Evolutionary conservation across 2,888 invertebrate genomes (phyloP), one percentile per base, ranked within the genome.

Genomic region (Pocota personata): DNA sequence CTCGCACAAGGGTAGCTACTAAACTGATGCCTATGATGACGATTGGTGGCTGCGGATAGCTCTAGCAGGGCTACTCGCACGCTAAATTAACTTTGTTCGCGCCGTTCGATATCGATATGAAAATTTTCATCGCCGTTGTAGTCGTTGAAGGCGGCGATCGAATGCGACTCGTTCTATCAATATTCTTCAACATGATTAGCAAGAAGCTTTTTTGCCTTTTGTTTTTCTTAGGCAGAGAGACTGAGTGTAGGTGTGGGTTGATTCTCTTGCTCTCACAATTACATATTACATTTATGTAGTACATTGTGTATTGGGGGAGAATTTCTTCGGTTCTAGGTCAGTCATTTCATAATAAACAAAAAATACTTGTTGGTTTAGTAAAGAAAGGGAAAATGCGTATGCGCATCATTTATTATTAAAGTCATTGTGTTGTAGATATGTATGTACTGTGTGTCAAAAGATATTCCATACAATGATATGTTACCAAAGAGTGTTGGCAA

Each of bases 1-100:
- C 62, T 66, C 58, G 58, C 64, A 86, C 80, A 80, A 86, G 84
- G 80, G 84, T 86, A 60, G 80, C 50, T 67, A 37, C 37, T 60
- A 27, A 78, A 86, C 76, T 80, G 76, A 78, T 60, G 71, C 21
- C 43, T 19, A 60, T 73, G 46, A 50, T 79, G 43, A 48, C 66
- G 40, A 66, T 64, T 43, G 50, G 50, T 72, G 60, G 60, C 62
- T 71, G 43, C 24, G 43, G 50, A 46, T 78, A 71, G 62, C 62
- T 60, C 35, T 37, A 52, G 48, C 52, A 76, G 64, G 76, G 64
- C 32, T 71, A 43, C 52, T 76, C 58, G 16, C 58, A 35, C 35
- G 69, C 52, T 52, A 43, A 75, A 71, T 76, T 69, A 64, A 71
- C 40, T 71, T 58, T 69, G 78, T 58, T 84, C 79, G 79, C 75